Conservation (phyloP, 2,797 vertebrate genomes). For the Eutrigla gurnardus region DNA sequence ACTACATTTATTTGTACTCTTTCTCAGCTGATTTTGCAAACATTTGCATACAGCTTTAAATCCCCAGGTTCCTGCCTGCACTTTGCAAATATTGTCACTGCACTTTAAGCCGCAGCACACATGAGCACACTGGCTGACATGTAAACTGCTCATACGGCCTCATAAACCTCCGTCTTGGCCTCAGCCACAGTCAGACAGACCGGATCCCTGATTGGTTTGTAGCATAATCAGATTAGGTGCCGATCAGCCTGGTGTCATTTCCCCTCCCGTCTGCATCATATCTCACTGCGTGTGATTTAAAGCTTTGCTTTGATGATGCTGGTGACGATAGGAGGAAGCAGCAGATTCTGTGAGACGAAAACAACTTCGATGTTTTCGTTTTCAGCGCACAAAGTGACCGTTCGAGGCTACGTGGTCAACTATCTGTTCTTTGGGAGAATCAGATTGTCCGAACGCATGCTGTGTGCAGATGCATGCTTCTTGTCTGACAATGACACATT, state of each 20-base stretch:
- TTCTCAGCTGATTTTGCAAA: background rate
- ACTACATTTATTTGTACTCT: background rate
- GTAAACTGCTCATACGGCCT: background rate
- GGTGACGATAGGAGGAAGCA: conserved; percentile 18
- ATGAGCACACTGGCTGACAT: background rate
- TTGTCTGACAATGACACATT: conserved; percentile 12
- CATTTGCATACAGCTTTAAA: background rate
- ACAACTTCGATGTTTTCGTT: conserved; percentile 1
- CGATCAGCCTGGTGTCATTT: conserved; percentile 63
- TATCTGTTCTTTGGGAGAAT: background rate
- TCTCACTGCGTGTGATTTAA: conserved; percentile 61
- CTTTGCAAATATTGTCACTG: background rate
- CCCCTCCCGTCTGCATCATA: conserved; percentile 49
- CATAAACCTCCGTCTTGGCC: background rate
- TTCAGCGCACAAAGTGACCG: background rate
- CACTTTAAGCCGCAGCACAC: background rate
- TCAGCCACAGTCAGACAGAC: conserved; percentile 23
- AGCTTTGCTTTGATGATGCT: conserved; percentile 41
- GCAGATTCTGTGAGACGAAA: conserved; percentile 12
- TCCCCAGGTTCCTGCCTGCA: background rate
- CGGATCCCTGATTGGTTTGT: conserved; percentile 39
- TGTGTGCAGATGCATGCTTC: conserved; percentile 17
- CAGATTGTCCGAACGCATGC: background rate
- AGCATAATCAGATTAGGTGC: conserved; percentile 64
- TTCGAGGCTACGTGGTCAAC: background rate